phyloP scores from a whole-genome alignment of 2,113 vertebrate genomes.

The Salvator merianae region DNA sequence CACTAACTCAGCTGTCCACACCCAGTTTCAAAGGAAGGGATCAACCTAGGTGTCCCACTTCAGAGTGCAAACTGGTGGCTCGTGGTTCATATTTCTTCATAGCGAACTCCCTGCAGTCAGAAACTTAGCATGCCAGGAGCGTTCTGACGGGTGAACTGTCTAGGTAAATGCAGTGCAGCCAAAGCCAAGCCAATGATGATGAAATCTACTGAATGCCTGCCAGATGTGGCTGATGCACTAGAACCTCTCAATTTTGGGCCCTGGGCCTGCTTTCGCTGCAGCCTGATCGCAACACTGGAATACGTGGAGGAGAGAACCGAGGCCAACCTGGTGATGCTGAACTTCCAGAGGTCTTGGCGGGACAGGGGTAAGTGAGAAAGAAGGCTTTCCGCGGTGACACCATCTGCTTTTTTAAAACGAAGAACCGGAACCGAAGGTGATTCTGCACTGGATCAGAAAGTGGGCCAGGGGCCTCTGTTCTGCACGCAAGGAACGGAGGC shows the following conservation, averaged over 20 bases:
- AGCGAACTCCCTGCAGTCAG: neutral
- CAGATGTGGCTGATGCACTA: no score
- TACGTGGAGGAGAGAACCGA: conserved; percentile 66
- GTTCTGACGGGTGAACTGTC: neutral
- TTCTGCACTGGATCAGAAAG: no score
- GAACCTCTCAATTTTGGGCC: rapidly evolving
- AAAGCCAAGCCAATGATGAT: no score
- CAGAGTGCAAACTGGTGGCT: neutral
- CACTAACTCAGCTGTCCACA: neutral
- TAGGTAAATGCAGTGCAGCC: neutral
- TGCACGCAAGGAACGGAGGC: no score
- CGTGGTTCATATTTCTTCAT: no score
- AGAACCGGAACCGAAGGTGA: no score
- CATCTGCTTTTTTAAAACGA: neutral
- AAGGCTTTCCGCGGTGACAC: neutral
- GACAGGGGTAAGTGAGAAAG: conserved; percentile 46
- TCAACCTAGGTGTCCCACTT: neutral
- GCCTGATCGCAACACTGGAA: conserved; percentile 65
- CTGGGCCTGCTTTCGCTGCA: neutral
- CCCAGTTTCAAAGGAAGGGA: neutral
- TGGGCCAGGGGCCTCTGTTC: no score
- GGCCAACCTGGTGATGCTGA: conserved; percentile 65
- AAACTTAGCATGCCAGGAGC: neutral
- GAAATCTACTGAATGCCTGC: no score
- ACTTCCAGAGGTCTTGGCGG: conserved; percentile 53